A percentile compares a stretch with the other conserved stretches of the same genome.
phyloP scores from a whole-genome alignment of 2,113 vertebrate species.

The Brevimyrus niger region DNA sequence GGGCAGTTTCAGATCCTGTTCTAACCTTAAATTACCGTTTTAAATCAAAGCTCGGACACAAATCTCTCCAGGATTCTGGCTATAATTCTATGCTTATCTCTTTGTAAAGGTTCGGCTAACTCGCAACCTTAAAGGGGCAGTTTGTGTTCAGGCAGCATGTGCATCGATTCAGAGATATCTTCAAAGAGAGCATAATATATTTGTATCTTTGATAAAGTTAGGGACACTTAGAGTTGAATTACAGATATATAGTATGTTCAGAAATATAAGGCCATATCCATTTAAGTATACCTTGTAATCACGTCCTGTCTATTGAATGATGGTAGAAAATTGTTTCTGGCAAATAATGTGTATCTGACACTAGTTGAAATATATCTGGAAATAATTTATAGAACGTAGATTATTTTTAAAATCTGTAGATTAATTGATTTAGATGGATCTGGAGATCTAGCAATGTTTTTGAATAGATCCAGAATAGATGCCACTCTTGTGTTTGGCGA shows the following conservation, averaged over 20 bases:
- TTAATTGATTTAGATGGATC: neutral
- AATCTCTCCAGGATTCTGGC: slow-evolving; percentile 14
- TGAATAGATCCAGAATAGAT: neutral
- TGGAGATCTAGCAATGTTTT: neutral
- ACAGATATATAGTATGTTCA: neutral
- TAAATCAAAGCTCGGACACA: slow-evolving; percentile 21
- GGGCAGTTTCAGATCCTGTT: slow-evolving; percentile 21
- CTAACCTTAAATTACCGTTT: slow-evolving; percentile 23
- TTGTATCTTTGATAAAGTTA: neutral
- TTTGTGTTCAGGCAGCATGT: neutral
- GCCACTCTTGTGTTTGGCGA: neutral
- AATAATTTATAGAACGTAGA: neutral
- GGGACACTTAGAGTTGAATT: neutral
- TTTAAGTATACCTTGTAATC: neutral
- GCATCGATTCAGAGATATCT: neutral
- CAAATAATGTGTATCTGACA: neutral
- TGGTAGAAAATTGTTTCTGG: neutral
- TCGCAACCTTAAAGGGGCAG: neutral
- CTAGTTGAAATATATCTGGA: neutral
- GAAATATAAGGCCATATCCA: neutral
- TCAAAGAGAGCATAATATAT: neutral
- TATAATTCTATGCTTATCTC: slow-evolving; percentile 19
- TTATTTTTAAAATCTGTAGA: neutral
- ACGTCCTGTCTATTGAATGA: neutral
- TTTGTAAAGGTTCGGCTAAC: slow-evolving; percentile 7